phyloP scores from a whole-genome alignment of 1,140 invertebrate species.

The Homalodisca vitripennis region DNA sequence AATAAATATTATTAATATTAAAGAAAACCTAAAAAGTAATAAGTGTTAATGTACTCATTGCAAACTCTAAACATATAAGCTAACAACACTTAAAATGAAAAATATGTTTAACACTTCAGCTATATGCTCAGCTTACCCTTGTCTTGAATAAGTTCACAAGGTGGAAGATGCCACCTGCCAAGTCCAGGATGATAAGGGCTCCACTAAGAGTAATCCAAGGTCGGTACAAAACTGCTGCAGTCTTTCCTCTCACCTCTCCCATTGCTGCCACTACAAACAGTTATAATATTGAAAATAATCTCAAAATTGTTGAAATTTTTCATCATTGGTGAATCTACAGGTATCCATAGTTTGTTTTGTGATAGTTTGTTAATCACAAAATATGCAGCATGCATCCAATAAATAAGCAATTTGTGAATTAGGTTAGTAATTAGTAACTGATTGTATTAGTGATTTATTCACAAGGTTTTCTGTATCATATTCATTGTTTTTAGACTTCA shows the following conservation, averaged over 20 bases:
- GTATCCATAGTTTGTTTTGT: too few relatives aligned
- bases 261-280: not conserved
- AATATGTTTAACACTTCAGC: not conserved
- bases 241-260: not conserved
- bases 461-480: too few relatives aligned
- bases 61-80: not conserved
- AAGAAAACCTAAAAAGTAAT: not conserved
- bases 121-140: not conserved
- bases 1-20: not conserved
- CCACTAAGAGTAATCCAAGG: not conserved
- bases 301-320: too few relatives aligned
- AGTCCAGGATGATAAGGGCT: not conserved
- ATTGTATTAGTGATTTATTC: too few relatives aligned
- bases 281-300: too few relatives aligned
- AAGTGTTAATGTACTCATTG: not conserved
- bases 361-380: too few relatives aligned
- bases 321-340: too few relatives aligned
- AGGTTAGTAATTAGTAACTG: too few relatives aligned
- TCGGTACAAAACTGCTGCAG: not conserved
- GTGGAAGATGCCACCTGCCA: not conserved
- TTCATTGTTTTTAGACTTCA: too few relatives aligned
- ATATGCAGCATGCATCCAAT: too few relatives aligned
- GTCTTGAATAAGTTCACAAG: not conserved
- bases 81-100: not conserved
- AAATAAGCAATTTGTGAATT: too few relatives aligned